These are phyloP conservation scores for Alouatta palliata DNA, from an alignment of 2,113 vertebrate genomes.

Conservation along the genomic window DNA sequence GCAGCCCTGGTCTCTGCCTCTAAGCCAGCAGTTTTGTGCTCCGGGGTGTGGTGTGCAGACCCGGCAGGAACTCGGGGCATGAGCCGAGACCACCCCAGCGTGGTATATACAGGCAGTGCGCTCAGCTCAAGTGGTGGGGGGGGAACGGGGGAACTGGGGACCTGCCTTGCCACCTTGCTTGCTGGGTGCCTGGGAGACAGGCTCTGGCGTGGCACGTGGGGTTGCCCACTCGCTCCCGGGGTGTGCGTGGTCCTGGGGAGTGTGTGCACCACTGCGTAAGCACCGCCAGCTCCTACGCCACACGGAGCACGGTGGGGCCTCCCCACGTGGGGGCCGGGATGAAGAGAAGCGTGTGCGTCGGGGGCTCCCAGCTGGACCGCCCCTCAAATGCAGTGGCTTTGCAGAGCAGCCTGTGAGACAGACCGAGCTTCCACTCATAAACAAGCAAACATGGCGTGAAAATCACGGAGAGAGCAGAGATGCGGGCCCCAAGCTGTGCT, in stretches of 20 bases:
- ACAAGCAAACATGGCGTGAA: rapidly evolving
- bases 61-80: neutral
- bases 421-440: rapidly evolving
- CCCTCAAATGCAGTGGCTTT: rapidly evolving
- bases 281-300: rapidly evolving
- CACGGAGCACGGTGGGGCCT: rapidly evolving
- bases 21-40: rapidly evolving
- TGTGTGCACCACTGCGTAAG: rapidly evolving
- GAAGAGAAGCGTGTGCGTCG: rapidly evolving
- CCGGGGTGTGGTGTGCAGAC: rapidly evolving
- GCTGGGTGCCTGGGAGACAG: rapidly evolving
- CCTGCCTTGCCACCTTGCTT: too few relatives aligned
- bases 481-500: neutral
- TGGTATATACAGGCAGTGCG: neutral
- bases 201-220: rapidly evolving
- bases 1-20: neutral
- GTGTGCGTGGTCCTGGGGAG: neutral
- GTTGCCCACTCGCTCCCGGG: rapidly evolving
- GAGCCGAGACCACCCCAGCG: too few relatives aligned
- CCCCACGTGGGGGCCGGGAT: rapidly evolving
- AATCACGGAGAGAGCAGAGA: rapidly evolving
- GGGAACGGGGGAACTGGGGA: neutral
- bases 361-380: neutral
- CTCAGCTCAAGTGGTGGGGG: rapidly evolving
- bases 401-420: neutral